A percentile compares a stretch with the other conserved stretches of the same genome.
phyloP scores from a whole-genome alignment of 2,888 invertebrate species.

The Trachelus troglodyta region DNA sequence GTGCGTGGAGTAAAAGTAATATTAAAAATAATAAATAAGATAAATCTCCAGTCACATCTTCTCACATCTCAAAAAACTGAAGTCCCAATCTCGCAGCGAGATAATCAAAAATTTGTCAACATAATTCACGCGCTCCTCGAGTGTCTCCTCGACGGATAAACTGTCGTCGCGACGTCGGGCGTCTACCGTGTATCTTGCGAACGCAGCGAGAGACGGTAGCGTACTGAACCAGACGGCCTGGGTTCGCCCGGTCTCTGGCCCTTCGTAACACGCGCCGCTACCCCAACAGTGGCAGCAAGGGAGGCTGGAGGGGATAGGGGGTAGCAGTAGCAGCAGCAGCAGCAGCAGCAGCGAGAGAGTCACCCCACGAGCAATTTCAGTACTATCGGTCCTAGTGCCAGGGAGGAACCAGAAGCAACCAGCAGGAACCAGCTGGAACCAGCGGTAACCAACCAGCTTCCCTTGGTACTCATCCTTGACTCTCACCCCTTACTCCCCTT shows the following conservation, averaged over 20 bases:
- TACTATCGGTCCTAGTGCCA: slow-evolving; percentile 30
- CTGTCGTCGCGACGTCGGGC: too few relatives aligned
- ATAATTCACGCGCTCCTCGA: too few relatives aligned
- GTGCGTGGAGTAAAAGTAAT: too few relatives aligned
- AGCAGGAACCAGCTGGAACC: too few relatives aligned
- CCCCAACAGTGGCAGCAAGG: slow-evolving; percentile 27
- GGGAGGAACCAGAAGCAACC: neutral
- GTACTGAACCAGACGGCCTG: slow-evolving; percentile 30
- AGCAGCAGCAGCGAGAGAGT: slow-evolving; percentile 26
- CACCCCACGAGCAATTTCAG: slow-evolving; percentile 37
- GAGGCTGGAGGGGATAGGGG: too few relatives aligned
- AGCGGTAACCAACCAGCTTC: too few relatives aligned
- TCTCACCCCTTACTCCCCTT: neutral
- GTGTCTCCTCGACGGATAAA: too few relatives aligned
- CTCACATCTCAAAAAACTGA: too few relatives aligned
- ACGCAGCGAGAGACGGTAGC: slow-evolving; percentile 48
- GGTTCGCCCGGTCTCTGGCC: slow-evolving; percentile 27
- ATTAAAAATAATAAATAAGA: too few relatives aligned
- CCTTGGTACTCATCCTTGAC: neutral
- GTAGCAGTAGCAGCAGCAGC: neutral
- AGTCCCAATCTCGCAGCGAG: too few relatives aligned
- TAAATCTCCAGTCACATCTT: too few relatives aligned
- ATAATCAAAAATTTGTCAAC: too few relatives aligned
- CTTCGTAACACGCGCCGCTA: slow-evolving; percentile 52
- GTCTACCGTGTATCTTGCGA: slow-evolving; percentile 18